Percentiles rank a stretch among this genome's conserved stretches.
Conservation (phyloP, 2,113 vertebrate species). For the Eublepharis macularius region DNA sequence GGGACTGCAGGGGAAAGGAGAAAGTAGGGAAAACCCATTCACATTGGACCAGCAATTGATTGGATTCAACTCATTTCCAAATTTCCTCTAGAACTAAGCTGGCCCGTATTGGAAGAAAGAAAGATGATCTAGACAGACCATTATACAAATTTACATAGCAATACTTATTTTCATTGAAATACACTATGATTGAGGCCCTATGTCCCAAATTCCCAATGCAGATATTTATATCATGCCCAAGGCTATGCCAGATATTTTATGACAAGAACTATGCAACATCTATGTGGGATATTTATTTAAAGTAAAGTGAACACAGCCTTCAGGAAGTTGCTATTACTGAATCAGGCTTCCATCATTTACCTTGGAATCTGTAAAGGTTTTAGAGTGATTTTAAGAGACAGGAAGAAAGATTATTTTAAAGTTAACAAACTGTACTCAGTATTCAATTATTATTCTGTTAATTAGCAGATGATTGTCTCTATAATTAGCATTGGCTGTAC, state of each 20-base stretch:
- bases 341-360: conserved; percentile 53
- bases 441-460: conserved; percentile 75
- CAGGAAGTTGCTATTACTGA: conserved; percentile 60
- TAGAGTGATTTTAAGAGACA: conserved; percentile 28
- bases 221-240: neutral
- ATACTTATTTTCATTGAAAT: neutral
- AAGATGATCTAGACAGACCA: neutral
- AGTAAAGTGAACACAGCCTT: conserved; percentile 29
- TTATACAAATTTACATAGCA: neutral
- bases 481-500: conserved; percentile 59
- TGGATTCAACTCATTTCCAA: neutral
- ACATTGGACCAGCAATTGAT: no score
- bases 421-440: conserved; percentile 75
- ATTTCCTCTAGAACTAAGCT: neutral
- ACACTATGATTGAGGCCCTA: neutral
- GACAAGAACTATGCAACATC: conserved; percentile 33
- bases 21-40: no score
- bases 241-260: conserved; percentile 21
- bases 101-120: neutral
- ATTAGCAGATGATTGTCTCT: conserved; percentile 71
- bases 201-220: neutral
- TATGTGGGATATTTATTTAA: conserved; percentile 43
- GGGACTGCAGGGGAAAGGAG: no score
- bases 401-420: conserved; percentile 64
- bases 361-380: conserved; percentile 38